These are phyloP conservation scores for Chaitophorus viminalis DNA, from an alignment of 2,888 invertebrate species.

Conservation along the genomic window DNA sequence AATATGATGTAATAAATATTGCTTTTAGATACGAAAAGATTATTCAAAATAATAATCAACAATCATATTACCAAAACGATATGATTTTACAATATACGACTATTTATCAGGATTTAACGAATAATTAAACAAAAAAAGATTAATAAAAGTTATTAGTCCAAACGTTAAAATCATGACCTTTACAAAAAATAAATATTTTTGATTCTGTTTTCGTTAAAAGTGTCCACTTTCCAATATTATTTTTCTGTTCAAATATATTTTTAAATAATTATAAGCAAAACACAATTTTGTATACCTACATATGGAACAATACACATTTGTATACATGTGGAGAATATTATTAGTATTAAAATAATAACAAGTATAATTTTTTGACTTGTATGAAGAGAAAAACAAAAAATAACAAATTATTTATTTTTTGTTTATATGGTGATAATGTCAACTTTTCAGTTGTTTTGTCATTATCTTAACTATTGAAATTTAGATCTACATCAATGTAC, in stretches of 20 bases:
- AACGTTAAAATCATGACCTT: background rate
- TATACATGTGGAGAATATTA: constrained; percentile 1
- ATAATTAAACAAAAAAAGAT: background rate
- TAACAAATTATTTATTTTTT: constrained; percentile 29
- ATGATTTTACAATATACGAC: too few species aligned
- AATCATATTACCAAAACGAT: too few species aligned
- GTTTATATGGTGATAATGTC: constrained; percentile 13
- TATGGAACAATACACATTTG: too few species aligned
- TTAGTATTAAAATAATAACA: constrained; percentile 20
- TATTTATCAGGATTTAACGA: too few species aligned
- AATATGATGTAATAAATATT: too few species aligned
- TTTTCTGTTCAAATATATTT: background rate
- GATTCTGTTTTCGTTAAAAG: background rate
- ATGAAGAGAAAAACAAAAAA: constrained; percentile 34
- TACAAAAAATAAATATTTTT: background rate
- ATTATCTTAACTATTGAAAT: constrained; percentile 17
- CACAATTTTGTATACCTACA: background rate
- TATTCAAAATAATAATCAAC: too few species aligned
- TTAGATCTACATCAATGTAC: constrained; percentile 26
- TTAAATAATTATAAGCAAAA: background rate
- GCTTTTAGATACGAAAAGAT: too few species aligned
- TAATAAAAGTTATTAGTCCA: background rate
- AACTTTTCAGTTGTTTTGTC: background rate
- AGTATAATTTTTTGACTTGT: background rate
- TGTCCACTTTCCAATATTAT: background rate